Evolutionary conservation across 2,888 invertebrate genomes (phyloP).

Genomic region (Achlya flavicornis): DNA sequence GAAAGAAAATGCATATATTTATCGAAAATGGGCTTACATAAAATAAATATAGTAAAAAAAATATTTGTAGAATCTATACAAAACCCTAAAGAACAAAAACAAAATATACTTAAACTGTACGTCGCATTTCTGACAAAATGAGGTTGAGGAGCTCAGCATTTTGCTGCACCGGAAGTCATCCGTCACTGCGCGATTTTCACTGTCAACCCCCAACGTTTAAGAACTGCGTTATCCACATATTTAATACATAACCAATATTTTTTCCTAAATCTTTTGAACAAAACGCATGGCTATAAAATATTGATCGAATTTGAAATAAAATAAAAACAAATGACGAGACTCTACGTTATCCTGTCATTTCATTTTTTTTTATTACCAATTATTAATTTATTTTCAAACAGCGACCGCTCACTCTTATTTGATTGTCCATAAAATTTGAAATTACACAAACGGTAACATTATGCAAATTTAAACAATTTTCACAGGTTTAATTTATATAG

Average conservation of each 20-base stretch:
- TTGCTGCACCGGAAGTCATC: too few relatives aligned
- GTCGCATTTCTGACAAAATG: too few relatives aligned
- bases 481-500: conserved; percentile 37
- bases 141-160: too few relatives aligned
- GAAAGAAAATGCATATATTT: conserved; percentile 5
- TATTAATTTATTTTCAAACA: conserved; percentile 38
- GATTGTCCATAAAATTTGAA: conserved; percentile 67
- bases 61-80: too few relatives aligned
- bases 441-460: conserved; percentile 64
- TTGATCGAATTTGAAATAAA: conserved; percentile 13
- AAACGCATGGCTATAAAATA: conserved; percentile 7
- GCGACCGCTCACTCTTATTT: conserved; percentile 43
- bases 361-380: conserved; percentile 32
- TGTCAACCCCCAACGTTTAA: too few relatives aligned
- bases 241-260: background rate
- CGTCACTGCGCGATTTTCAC: too few relatives aligned
- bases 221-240: background rate
- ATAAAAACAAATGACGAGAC: conserved; percentile 18
- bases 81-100: too few relatives aligned
- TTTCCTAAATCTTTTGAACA: background rate
- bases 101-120: too few relatives aligned
- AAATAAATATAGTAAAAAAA: too few relatives aligned
- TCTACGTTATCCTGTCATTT: conserved; percentile 20
- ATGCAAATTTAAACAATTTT: conserved; percentile 61
- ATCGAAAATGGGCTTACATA: background rate